phyloP scores from a whole-genome alignment of 2,797 vertebrate species.

The Rallus crepitans region DNA sequence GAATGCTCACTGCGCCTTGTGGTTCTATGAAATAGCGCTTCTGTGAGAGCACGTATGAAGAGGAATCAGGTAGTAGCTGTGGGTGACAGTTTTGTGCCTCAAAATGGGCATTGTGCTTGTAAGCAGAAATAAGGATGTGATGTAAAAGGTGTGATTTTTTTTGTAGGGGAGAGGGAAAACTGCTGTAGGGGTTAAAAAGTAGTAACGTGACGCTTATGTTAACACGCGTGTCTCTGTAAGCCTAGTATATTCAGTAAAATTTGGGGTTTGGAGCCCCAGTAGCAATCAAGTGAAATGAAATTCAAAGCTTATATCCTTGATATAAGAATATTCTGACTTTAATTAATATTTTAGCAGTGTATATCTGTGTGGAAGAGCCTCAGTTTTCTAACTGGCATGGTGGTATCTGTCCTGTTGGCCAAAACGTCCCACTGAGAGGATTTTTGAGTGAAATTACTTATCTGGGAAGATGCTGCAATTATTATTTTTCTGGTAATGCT shows the following conservation, averaged over 20 bases:
- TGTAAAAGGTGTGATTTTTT: background rate
- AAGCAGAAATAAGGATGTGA: background rate
- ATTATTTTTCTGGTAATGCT: background rate
- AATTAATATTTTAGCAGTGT: background rate
- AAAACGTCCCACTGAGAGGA: background rate
- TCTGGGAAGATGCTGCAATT: background rate
- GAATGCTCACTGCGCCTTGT: background rate
- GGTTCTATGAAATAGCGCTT: background rate
- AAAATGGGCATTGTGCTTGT: background rate
- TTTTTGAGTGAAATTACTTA: background rate
- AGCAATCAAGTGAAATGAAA: background rate
- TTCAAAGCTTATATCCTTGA: background rate
- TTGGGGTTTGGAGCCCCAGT: background rate
- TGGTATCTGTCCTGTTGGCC: background rate
- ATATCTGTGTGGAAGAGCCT: background rate
- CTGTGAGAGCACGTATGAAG: background rate
- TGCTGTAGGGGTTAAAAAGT: background rate
- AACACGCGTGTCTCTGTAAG: background rate
- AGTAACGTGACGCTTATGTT: background rate
- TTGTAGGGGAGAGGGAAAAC: background rate
- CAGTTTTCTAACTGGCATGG: background rate
- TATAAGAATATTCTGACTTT: background rate
- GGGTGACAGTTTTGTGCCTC: background rate
- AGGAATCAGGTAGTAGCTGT: background rate
- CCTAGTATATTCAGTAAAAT: background rate